Conservation (phyloP, 1,140 invertebrate genomes). For the Macrocentrus cingulum region DNA sequence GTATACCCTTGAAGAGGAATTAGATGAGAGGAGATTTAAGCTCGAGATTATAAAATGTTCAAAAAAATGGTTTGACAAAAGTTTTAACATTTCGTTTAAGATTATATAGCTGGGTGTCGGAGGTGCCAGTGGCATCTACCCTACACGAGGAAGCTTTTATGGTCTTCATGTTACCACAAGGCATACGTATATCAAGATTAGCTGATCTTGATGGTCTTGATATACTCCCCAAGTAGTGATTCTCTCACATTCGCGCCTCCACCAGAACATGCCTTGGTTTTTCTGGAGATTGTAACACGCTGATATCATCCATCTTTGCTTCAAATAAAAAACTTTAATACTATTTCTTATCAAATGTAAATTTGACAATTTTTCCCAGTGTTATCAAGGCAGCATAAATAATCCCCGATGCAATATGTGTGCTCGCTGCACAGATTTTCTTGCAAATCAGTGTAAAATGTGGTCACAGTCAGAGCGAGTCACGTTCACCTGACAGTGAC, state of each 20-base stretch:
- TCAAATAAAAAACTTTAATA: too few relatives aligned
- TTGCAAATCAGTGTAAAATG: conserved; percentile 13
- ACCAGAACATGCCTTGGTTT: background rate
- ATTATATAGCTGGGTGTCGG: conserved; percentile 2
- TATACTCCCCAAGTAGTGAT: background rate
- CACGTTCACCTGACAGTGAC: conserved; percentile 32
- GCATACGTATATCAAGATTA: conserved; percentile 17
- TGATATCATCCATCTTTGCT: too few relatives aligned
- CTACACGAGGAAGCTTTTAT: conserved; percentile 22
- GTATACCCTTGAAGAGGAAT: too few relatives aligned
- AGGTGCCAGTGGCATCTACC: background rate
- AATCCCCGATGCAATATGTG: background rate
- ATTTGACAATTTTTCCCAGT: too few relatives aligned
- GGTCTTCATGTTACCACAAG: conserved; percentile 11
- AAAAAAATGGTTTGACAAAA: background rate
- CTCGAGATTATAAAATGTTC: too few relatives aligned
- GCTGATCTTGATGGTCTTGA: conserved; percentile 20
- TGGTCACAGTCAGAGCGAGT: conserved; percentile 25
- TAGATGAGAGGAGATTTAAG: too few relatives aligned
- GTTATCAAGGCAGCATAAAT: background rate
- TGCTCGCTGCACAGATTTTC: background rate
- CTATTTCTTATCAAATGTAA: too few relatives aligned
- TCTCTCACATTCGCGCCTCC: conserved; percentile 4
- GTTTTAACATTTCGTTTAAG: conserved; percentile 20
- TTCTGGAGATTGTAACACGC: too few relatives aligned